Conservation (phyloP, 2,888 invertebrate genomes). For the Synergus gifuensis region DNA sequence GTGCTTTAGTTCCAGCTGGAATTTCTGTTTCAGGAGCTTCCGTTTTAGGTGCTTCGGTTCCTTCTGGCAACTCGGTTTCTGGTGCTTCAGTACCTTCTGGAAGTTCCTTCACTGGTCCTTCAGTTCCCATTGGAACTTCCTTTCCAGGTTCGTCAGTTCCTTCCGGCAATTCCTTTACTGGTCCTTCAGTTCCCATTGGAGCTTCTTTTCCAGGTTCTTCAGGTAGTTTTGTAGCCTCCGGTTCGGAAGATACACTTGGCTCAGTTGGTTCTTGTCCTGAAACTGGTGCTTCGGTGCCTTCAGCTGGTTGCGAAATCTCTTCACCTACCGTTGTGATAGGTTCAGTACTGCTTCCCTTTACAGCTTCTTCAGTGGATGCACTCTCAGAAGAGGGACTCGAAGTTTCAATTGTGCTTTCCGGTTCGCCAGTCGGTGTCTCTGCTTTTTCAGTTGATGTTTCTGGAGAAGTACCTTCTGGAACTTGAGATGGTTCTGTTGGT, state of each 20-base stretch:
- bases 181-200: constrained; percentile 43
- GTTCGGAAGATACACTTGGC: constrained; percentile 42
- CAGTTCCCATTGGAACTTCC: not conserved
- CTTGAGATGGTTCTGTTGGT: constrained; percentile 39
- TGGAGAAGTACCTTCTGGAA: constrained; percentile 46
- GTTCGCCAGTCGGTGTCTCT: not conserved
- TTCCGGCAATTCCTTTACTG: constrained; percentile 25
- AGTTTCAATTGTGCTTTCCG: not conserved
- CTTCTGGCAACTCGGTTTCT: constrained; percentile 7
- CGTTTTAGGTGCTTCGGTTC: constrained; percentile 1
- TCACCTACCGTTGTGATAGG: constrained; percentile 43
- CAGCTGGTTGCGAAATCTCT: constrained; percentile 43
- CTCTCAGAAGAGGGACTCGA: not conserved
- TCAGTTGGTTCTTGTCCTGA: constrained; percentile 42
- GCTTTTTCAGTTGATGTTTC: constrained; percentile 33
- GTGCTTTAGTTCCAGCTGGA: constrained; percentile 34
- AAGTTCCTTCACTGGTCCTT: no score
- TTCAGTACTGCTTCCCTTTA: constrained; percentile 47
- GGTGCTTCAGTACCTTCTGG: no score
- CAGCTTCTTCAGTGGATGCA: constrained; percentile 42
- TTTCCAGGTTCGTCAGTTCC: constrained; percentile 47
- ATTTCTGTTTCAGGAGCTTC: constrained; percentile 7
- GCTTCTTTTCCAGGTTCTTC: constrained; percentile 35
- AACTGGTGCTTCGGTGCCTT: not conserved
- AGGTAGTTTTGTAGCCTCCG: constrained; percentile 25